Evolutionary conservation across 2,888 invertebrate species (phyloP), one percentile per base, ranked within the genome.

Genomic region (Leptinotarsa haldemani): DNA sequence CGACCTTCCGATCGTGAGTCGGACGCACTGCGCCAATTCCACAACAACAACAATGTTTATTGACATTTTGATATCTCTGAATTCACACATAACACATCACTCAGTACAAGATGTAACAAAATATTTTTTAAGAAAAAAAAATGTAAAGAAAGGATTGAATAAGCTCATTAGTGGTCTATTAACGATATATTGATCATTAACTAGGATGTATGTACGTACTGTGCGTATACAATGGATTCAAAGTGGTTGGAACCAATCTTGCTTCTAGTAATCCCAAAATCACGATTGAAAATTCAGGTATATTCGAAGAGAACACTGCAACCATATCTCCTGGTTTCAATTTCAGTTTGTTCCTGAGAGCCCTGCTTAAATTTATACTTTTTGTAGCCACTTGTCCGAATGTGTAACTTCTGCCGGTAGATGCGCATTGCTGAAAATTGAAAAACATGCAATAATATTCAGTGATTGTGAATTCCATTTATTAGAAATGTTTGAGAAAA

Each of bases 221-320:
- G 71, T 81, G 69, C 48, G 93, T 95, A 82, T 95, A 95, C 75
- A 91, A 85, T 0, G 95, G 94, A 88, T 95, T 95, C 9, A 95
- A 88, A 0, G 94, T 92, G 0, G 94, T 94, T 3, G 93, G 90
- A 15, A 91, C 83, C 1, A 93, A 88, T 1, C 94, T 94, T 61
- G 94, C 94, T 81, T 92, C 92, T 47, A 93, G 81, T 46, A 91
- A 89, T 0, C 94, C 95, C 82, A 94, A 83, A 13, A 90, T 85
- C 1, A 91, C 90, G 16, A 94, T 87, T 0, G 93, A 90, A 82
- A 90, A 93, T 86, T 96, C 95, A 0, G 95, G 95, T 30, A 92
- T 82, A 84, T 96, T 96, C 0, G 94, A 94, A 71, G 95, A 83
- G 82, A 94, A 90, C 7, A 95, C 80, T 0, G 93, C 93, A 1